phyloP scores from a whole-genome alignment of 2,888 invertebrate genomes.

The Melipona beecheii region DNA sequence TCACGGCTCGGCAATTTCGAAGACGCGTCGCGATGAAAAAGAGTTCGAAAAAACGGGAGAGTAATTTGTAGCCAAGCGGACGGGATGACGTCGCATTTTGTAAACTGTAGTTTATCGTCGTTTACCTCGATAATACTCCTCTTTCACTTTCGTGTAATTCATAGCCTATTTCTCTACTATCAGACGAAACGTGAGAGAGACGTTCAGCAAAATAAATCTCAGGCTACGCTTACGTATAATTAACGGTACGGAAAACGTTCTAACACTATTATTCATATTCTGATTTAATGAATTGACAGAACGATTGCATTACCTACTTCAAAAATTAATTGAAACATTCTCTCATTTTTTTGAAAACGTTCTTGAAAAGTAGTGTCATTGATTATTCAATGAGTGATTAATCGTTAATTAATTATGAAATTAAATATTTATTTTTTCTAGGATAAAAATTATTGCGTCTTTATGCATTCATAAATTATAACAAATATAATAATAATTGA shows the following conservation, averaged over 20 bases:
- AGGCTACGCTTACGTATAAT: neutral
- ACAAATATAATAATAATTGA: no score
- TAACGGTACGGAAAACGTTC: neutral
- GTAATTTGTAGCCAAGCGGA: neutral
- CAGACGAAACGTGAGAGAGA: neutral
- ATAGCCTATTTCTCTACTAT: neutral
- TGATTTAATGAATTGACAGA: neutral
- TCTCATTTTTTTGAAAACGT: neutral
- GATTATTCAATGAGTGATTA: neutral
- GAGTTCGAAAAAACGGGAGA: neutral
- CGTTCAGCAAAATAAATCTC: neutral
- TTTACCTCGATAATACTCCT: neutral
- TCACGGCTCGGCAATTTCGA: constrained; percentile 12
- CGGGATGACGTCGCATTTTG: constrained; percentile 20
- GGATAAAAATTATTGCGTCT: neutral
- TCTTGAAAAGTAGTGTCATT: neutral
- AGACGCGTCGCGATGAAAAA: neutral
- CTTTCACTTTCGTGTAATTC: constrained; percentile 3
- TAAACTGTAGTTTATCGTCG: constrained; percentile 6
- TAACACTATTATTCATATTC: neutral
- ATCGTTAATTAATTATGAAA: neutral
- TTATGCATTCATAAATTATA: neutral
- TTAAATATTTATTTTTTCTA: neutral
- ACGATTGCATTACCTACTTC: neutral
- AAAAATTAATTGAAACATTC: no score